Evolutionary conservation across 1,140 invertebrate species (phyloP), one percentile per base, ranked within the genome.

Genomic region (Scaptodrosophila lebanonensis): DNA sequence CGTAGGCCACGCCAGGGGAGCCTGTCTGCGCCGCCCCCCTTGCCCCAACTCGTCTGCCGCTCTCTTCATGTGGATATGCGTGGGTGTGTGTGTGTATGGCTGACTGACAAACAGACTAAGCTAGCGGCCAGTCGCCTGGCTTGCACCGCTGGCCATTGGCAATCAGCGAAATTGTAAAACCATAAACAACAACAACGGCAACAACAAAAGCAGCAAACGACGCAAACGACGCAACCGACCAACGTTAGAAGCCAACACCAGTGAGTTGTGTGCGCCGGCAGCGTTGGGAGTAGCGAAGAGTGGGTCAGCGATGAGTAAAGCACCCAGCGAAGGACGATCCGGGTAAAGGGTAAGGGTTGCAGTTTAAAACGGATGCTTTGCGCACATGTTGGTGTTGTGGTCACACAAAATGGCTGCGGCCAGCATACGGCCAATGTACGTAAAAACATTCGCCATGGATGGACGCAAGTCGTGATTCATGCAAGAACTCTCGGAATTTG

Each of bases 161-260:
- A 76, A 77, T 77, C 72, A 76, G 72, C 62, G 57, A 48, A 77
- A 77, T 77, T 77, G 72, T 71, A 67, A 71, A 67, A 70, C 72
- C 72, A 66, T 76, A 71, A 77, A 76, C 58, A 76, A 66, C 71
- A 66, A 32, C 49, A 59, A 29, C 59, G 43, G 44, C n/a, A n/a
- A n/a, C n/a, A n/a, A n/a, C n/a, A n/a, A n/a, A n/a, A n/a, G n/a
- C n/a, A n/a, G n/a, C n/a, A n/a, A n/a, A n/a, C n/a, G n/a, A n/a
- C n/a, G n/a, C n/a, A n/a, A n/a, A n/a, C n/a, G 22, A 57, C 58
- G 16, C 17, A 25, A 22, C 2, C 17, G 8, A 66, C 44, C 20
- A 30, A 45, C 18, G 15, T n/a, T 56, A 51, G 58, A 56, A 61
- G 58, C 57, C 56, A 39, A 45, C 16, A 36, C 17, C 22, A 36